These are phyloP conservation scores for Myotis myotis DNA, from an alignment of 2,797 vertebrate genomes.

Conservation along the genomic window DNA sequence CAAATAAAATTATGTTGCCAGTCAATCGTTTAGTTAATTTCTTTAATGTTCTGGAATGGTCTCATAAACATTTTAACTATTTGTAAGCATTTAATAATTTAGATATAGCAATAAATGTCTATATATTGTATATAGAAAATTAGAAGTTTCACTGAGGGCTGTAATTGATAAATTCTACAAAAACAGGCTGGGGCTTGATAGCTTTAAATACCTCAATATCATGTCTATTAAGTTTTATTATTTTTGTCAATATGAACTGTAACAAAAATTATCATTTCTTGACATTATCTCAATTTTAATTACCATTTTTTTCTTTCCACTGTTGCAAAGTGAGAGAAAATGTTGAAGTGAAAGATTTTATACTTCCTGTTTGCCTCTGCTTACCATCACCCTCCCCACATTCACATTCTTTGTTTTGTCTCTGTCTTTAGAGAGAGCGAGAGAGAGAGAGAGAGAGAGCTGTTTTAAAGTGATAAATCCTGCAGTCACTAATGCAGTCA, in stretches of 20 bases:
- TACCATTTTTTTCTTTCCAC: neutral
- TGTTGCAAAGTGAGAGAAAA: neutral
- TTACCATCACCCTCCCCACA: too few relatives aligned
- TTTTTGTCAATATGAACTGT: neutral
- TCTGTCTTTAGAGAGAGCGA: neutral
- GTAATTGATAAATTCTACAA: neutral
- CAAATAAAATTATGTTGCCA: neutral
- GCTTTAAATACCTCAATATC: neutral
- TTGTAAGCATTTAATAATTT: neutral
- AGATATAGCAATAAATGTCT: neutral
- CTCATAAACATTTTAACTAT: neutral
- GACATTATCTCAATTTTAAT: slow-evolving; percentile 34
- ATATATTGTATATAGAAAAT: neutral
- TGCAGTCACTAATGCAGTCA: neutral
- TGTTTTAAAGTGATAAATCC: neutral
- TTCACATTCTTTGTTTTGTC: neutral
- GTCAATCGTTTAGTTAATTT: neutral
- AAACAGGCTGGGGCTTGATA: neutral
- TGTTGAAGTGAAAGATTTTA: neutral
- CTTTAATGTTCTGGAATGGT: neutral
- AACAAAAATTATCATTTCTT: slow-evolving; percentile 46
- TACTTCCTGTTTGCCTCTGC: neutral
- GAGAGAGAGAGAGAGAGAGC: neutral
- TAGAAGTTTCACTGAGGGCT: neutral
- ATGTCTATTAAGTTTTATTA: neutral